Evolutionary conservation across 1,140 invertebrate genomes (phyloP).

Genomic region (Trichogramma pretiosum): DNA sequence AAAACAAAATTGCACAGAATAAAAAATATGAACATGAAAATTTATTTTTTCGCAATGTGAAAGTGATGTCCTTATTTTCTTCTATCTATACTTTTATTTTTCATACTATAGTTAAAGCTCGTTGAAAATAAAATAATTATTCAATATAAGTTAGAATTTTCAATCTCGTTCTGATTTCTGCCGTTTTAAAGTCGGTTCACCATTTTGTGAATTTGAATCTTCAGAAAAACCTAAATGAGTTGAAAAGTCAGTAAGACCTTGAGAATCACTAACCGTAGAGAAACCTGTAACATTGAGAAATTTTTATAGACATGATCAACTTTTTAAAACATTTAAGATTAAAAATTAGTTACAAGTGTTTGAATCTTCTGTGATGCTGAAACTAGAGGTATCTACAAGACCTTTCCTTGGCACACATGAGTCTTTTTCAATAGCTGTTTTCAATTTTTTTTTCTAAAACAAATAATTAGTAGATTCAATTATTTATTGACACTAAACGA

Average conservation of each 20-base stretch:
- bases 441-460: conserved; percentile 65
- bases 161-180: conserved; percentile 61
- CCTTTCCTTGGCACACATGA: conserved; percentile 54
- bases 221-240: conserved; percentile 78
- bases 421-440: conserved; percentile 61
- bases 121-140: no score
- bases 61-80: no score
- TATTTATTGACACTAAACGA: no score
- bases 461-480: no score
- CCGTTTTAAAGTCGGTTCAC: conserved; percentile 67
- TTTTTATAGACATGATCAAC: conserved; percentile 13
- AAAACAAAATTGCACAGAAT: no score
- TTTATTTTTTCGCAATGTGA: no score
- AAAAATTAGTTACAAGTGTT: conserved; percentile 67
- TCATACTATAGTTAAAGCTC: no score
- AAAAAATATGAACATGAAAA: no score
- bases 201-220: conserved; percentile 81
- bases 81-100: no score
- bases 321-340: conserved; percentile 1
- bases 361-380: conserved; percentile 76
- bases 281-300: conserved; percentile 55
- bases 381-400: no score
- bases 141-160: no score
- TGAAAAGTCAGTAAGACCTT: conserved; percentile 75
- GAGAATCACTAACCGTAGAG: conserved; percentile 80